These are phyloP conservation scores for Ips nitidus DNA, from an alignment of 1,140 invertebrate species.

Conservation along the genomic window DNA sequence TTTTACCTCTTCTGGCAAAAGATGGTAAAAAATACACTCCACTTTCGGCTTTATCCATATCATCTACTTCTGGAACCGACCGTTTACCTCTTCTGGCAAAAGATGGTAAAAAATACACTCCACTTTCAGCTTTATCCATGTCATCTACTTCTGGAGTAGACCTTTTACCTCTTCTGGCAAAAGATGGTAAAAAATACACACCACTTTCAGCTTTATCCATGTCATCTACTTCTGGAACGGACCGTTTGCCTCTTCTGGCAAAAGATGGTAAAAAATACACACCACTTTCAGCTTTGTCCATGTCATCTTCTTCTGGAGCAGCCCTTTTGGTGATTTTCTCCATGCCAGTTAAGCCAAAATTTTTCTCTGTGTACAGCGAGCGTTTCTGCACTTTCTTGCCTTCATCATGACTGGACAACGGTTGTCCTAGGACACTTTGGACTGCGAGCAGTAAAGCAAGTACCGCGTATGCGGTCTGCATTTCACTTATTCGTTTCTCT, in stretches of 20 bases:
- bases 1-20: slow-evolving; percentile 28
- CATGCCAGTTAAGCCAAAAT: slow-evolving; percentile 27
- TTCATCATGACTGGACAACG: slow-evolving; percentile 3
- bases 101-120: slow-evolving; percentile 31
- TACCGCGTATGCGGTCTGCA: slow-evolving; percentile 25
- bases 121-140: slow-evolving; percentile 28
- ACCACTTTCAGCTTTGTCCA: slow-evolving; percentile 25
- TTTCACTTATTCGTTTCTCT: slow-evolving; percentile 2
- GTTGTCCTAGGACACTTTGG: slow-evolving; percentile 4
- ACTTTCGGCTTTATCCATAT: slow-evolving; percentile 31
- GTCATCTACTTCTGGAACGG: slow-evolving; percentile 20
- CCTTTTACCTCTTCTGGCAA: slow-evolving; percentile 32
- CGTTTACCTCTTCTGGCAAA: slow-evolving; percentile 34
- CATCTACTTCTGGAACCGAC: slow-evolving; percentile 26
- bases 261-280: slow-evolving; percentile 33
- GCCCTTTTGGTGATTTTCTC: slow-evolving; percentile 38
- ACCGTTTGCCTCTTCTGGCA: slow-evolving; percentile 34
- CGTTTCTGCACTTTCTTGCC: slow-evolving; percentile 29
- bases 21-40: slow-evolving; percentile 34
- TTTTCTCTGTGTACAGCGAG: slow-evolving; percentile 35
- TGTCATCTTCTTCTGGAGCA: slow-evolving; percentile 17
- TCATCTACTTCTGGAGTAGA: slow-evolving; percentile 18
- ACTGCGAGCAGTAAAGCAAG: slow-evolving; percentile 9
- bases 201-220: slow-evolving; percentile 27
- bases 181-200: slow-evolving; percentile 33